These are phyloP conservation scores for Pristionchus mayeri DNA, from an alignment of 2,888 invertebrate genomes.

Conservation along the genomic window DNA sequence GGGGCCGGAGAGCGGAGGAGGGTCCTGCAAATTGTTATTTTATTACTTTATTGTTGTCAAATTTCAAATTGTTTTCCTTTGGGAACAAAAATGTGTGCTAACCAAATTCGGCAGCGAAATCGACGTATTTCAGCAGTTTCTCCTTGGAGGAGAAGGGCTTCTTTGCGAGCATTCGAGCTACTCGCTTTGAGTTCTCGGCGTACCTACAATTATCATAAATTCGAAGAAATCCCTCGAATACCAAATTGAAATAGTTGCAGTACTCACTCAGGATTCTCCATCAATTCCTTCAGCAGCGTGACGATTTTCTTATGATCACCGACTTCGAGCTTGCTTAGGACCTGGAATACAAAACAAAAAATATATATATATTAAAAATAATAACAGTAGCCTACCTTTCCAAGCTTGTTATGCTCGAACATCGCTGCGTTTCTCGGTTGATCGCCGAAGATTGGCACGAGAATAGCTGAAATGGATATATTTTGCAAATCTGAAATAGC, in stretches of 20 bases:
- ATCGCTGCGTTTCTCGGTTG: background rate
- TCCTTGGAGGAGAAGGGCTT: conserved; percentile 7
- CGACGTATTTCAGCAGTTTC: background rate
- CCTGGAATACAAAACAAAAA: background rate
- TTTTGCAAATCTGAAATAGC: background rate
- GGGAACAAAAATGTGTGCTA: background rate
- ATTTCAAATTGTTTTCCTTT: background rate
- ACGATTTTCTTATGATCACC: background rate
- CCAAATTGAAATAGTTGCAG: background rate
- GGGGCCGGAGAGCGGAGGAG: background rate
- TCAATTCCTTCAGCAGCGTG: background rate
- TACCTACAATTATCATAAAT: background rate
- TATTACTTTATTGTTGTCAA: background rate
- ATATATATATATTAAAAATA: background rate
- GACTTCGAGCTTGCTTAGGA: background rate
- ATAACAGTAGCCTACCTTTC: background rate
- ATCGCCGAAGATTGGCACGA: conserved; percentile 2
- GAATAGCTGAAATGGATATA: background rate
- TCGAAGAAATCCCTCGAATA: background rate
- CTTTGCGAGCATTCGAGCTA: background rate
- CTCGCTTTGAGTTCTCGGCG: background rate
- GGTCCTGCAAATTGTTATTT: background rate
- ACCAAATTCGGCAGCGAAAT: background rate
- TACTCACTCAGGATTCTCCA: background rate
- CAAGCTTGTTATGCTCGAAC: conserved; percentile 4